phyloP scores from a whole-genome alignment of 2,797 vertebrate genomes.

The Spondyliosoma cantharus region DNA sequence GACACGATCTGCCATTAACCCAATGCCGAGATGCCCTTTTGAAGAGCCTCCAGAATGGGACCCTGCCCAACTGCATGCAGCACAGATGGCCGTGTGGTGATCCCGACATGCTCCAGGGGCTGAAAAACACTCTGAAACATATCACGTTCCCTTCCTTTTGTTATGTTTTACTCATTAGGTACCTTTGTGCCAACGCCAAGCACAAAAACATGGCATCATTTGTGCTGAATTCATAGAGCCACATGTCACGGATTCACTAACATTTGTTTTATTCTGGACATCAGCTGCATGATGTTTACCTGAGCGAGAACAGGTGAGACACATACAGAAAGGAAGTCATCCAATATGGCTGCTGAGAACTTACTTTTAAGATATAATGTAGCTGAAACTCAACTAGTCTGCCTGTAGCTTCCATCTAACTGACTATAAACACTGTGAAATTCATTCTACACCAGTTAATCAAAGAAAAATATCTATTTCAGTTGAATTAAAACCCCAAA shows the following conservation, averaged over 20 bases:
- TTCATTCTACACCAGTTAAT: not conserved
- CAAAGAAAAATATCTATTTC: not conserved
- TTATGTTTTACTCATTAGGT: slow-evolving; percentile 34
- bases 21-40: slow-evolving; percentile 69
- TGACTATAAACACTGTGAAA: not conserved
- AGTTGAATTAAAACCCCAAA: not conserved
- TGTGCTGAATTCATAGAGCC: not conserved
- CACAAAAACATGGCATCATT: not conserved
- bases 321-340: not conserved
- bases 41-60: slow-evolving; percentile 39
- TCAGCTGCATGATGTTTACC: not conserved
- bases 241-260: not conserved
- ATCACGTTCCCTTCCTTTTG: slow-evolving; percentile 62
- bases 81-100: slow-evolving; percentile 68
- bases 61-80: slow-evolving; percentile 25
- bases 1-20: slow-evolving; percentile 55
- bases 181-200: slow-evolving; percentile 16
- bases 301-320: not conserved
- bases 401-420: too few species aligned
- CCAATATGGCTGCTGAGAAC: not conserved
- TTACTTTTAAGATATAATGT: not conserved
- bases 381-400: too few species aligned
- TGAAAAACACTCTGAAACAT: slow-evolving; percentile 60
- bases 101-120: slow-evolving; percentile 44
- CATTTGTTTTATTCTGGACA: not conserved